Conservation (phyloP, 2,888 invertebrate species). For the Urechis unicinctus region DNA sequence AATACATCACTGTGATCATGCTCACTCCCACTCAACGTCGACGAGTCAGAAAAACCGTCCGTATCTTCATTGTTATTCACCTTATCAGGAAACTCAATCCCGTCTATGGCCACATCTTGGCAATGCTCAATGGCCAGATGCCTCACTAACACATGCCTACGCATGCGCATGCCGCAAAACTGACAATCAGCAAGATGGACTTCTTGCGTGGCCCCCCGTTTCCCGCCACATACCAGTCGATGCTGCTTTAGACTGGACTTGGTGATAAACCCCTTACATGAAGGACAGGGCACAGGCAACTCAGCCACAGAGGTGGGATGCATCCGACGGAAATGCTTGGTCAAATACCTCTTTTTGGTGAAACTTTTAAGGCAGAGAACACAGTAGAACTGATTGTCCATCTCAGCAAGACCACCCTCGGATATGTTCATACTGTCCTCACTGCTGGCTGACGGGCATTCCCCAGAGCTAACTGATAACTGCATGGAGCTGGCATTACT, state of each 20-base stretch:
- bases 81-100: background rate
- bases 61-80: background rate
- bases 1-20: background rate
- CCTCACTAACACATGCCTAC: constrained; percentile 12
- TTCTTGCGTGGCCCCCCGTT: constrained; percentile 7
- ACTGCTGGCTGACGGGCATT: background rate
- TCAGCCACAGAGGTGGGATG: constrained; percentile 2
- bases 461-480: too few species aligned
- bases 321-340: constrained; percentile 16
- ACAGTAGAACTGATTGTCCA: constrained; percentile 5
- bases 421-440: background rate
- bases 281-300: constrained; percentile 8
- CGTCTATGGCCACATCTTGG: background rate
- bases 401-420: too few species aligned
- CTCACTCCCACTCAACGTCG: constrained; percentile 7
- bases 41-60: constrained; percentile 1
- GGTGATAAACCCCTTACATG: constrained; percentile 5
- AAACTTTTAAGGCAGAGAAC: constrained; percentile 11
- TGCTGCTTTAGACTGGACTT: constrained; percentile 10
- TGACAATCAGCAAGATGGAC: constrained; percentile 14
- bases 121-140: constrained; percentile 16
- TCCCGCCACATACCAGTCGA: constrained; percentile 3
- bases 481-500: too few species aligned
- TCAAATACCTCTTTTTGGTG: constrained; percentile 15
- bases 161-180: constrained; percentile 15